Evolutionary conservation across 2,797 vertebrate genomes (phyloP), one percentile per base, ranked within the genome.

Genomic region (Falco cherrug): DNA sequence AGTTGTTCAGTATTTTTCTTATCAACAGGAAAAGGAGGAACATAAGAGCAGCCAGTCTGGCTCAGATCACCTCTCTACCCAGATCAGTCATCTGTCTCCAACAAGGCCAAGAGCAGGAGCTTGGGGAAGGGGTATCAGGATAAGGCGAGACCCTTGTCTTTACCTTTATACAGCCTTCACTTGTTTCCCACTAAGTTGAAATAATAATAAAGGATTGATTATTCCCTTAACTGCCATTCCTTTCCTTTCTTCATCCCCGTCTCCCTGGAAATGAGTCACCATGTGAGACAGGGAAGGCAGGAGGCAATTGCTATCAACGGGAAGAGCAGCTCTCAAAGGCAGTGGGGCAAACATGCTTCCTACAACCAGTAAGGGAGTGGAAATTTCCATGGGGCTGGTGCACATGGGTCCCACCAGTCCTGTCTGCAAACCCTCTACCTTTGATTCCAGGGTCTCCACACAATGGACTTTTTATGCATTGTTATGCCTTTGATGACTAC

Each of bases 391-490:
- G 50, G 20, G 70, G 41, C 33, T 90, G 67, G 19, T 85, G 78
- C 50, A 78, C 22, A 16, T 37, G 50, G 68, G 64, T 94, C 64
- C 74, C 86, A 87, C 47, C 75, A 92, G 60, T 75, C 88, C 82
- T 74, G 71, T 77, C 88, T 95, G 51, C 60, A 91, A 96, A 57
- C 31, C 70, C 37, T 94, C 51, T 60, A 33, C 88, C 84, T 94
- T 97, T 97, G 81, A 92, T 96, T 93, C 77, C 70, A 83, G 84
- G 64, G 24, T 89, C 88, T 89, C 84, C 43, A 83, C 83, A 87
- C 81, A 89, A 93, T 92, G 90, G 90, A 75, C 61, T 89, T 97
- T 83, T 97, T 64, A 96, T 91, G 65, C 61, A 87, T 89, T 31
- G 0, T 71, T 93, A 65, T 20, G 25, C 54, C 89, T 96, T 96